phyloP scores from a whole-genome alignment of 2,797 vertebrate species.

The Gallinago nigripennis region DNA sequence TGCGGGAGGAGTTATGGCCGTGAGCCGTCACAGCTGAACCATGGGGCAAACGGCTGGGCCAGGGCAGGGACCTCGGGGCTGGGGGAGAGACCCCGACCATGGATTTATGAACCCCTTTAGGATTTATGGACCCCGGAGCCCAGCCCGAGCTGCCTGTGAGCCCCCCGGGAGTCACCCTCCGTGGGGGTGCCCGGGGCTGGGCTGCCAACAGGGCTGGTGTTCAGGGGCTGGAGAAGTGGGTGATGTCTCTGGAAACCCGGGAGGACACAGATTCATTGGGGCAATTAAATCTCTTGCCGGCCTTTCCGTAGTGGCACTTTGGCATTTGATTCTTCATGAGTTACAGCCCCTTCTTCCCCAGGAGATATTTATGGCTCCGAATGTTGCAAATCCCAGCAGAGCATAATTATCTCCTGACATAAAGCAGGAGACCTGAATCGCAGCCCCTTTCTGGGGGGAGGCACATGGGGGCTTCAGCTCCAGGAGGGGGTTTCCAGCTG shows the following conservation, averaged over 20 bases:
- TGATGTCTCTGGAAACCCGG: neutral
- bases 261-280: neutral
- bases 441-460: neutral
- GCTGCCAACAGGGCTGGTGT: neutral
- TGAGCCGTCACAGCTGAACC: fast-evolving
- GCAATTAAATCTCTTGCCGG: neutral
- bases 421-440: neutral
- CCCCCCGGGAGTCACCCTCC: fast-evolving
- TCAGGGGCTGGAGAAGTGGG: fast-evolving
- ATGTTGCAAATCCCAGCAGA: neutral
- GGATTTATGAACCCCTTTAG: neutral
- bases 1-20: neutral
- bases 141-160: neutral
- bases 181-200: fast-evolving
- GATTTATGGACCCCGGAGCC: neutral
- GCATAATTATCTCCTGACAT: neutral
- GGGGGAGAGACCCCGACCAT: neutral
- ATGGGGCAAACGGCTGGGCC: neutral
- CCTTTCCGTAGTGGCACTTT: neutral
- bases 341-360: neutral
- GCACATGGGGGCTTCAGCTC: fast-evolving
- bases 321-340: neutral
- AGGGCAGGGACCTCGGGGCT: neutral
- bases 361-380: neutral
- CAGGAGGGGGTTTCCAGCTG: neutral